Conservation (phyloP, 2,888 invertebrate species). For the Hypercompe scribonia region DNA sequence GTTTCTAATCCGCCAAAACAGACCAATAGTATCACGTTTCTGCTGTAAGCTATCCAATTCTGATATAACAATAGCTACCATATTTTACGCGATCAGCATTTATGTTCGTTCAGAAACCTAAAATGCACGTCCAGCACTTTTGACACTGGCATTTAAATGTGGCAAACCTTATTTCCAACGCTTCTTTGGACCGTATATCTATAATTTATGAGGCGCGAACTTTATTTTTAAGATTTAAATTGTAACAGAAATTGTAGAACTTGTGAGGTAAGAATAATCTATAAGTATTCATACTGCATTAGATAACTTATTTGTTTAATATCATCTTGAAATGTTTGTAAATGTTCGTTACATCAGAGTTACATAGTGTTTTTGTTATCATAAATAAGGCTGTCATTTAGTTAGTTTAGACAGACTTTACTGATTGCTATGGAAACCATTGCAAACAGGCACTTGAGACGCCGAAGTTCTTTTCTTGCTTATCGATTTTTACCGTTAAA, state of each 20-base stretch:
- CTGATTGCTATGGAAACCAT: conserved; percentile 1
- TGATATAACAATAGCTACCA: background rate
- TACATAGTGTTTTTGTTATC: background rate
- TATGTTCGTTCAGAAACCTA: background rate
- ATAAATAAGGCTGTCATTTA: background rate
- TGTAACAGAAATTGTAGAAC: background rate
- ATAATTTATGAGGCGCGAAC: too few relatives aligned
- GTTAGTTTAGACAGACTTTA: background rate
- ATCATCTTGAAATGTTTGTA: background rate
- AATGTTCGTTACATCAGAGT: background rate
- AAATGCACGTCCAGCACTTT: background rate
- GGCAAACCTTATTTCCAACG: too few relatives aligned
- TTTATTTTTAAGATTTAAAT: background rate
- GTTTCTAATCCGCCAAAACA: background rate
- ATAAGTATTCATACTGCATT: too few relatives aligned
- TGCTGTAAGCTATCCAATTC: background rate
- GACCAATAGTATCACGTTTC: background rate
- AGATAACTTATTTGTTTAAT: background rate
- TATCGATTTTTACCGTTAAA: background rate
- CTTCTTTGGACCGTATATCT: too few relatives aligned
- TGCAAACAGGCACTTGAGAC: background rate
- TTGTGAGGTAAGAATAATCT: too few relatives aligned
- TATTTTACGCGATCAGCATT: background rate
- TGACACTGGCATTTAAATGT: background rate
- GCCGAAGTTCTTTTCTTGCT: background rate